Evolutionary conservation across 2,113 vertebrate genomes (phyloP), one percentile per base, ranked within the genome.

Genomic region (Prietella phreatophila): DNA sequence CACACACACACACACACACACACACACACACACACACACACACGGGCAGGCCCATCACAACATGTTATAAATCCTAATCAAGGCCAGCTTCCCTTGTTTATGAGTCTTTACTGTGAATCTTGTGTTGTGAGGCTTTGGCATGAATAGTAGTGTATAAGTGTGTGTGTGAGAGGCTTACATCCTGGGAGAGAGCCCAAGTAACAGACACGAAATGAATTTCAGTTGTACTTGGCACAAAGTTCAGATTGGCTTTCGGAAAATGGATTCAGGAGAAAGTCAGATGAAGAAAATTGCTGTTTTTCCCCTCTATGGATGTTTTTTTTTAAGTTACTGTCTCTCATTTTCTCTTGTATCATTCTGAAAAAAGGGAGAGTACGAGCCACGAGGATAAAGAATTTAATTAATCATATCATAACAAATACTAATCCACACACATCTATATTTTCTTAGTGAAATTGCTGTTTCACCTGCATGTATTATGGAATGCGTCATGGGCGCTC

Each of bases 61-160:
- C 61, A 86, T 81, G 78, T 8, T 39, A 36, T 30, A 25, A 55
- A 53, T 13, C 3, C 5, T 84, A 78, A 84, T 56, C 71, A 84
- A 67, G 30, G 36, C 71, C 87, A 88, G 33, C 56, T 87, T 56
- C 88, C 50, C 61, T 61, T 85, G 55, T 55, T 85, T 67, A n/a
- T 55, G 88, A 75, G 58, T 87, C 56, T 82, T 71, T 50, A 36
- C 36, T 84, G 80, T 83, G 85, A 80, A 86, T 83, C 89, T 89
- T 91, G 86, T 91, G 87, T 91, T 89, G 27, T 88, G 90, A 84
- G 89, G 88, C 86, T 91, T 87, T 93, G 92, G 87, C 90, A 87
- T 86, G 92, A 93, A 93, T 89, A 82, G 42, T 80, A 86, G 71
- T 65, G 88, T 89, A 39, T 82, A 60, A 82, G 91, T 88, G 89